These are phyloP conservation scores for Oryzias celebensis DNA, from an alignment of 2,113 vertebrate genomes.

Conservation along the genomic window DNA sequence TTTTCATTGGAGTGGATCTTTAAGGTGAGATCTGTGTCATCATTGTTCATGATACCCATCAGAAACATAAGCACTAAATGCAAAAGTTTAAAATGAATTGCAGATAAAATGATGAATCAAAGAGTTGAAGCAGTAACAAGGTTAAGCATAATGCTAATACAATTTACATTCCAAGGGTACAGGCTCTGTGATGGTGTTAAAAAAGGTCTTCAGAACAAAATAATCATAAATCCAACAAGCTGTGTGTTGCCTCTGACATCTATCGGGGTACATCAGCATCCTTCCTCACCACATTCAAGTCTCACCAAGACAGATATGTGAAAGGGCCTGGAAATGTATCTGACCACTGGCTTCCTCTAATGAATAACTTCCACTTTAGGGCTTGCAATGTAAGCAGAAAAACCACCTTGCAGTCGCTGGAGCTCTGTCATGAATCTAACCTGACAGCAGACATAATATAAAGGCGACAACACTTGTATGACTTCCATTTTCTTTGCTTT, in stretches of 20 bases:
- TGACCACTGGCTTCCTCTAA: slow-evolving; percentile 98
- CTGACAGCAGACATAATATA: slow-evolving; percentile 99
- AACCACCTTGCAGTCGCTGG: slow-evolving; percentile 91
- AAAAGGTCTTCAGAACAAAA: slow-evolving; percentile 99
- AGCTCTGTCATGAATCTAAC: slow-evolving; percentile 97
- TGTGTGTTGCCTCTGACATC: slow-evolving; percentile 98
- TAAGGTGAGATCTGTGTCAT: slow-evolving; percentile 8
- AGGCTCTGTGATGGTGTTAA: slow-evolving; percentile 74
- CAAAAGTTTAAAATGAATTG: slow-evolving; percentile 61
- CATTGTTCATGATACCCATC: not conserved
- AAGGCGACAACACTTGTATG: slow-evolving; percentile 99
- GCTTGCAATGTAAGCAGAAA: slow-evolving; percentile 99
- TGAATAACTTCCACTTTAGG: slow-evolving; percentile 99
- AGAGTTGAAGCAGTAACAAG: slow-evolving; percentile 59
- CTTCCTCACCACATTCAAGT: slow-evolving; percentile 93
- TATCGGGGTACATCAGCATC: slow-evolving; percentile 99
- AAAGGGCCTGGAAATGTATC: slow-evolving; percentile 99
- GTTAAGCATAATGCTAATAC: slow-evolving; percentile 67
- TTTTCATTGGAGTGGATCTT: not conserved
- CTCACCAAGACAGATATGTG: slow-evolving; percentile 99
- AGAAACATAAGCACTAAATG: slow-evolving; percentile 25
- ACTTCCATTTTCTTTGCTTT: slow-evolving; percentile 99
- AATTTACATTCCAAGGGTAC: slow-evolving; percentile 96
- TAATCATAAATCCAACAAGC: slow-evolving; percentile 98
- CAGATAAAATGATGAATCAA: slow-evolving; percentile 54